Percentiles rank a stretch among this genome's conserved stretches.
phyloP scores from a whole-genome alignment of 2,797 vertebrate species.

The Sebastes iracundus region DNA sequence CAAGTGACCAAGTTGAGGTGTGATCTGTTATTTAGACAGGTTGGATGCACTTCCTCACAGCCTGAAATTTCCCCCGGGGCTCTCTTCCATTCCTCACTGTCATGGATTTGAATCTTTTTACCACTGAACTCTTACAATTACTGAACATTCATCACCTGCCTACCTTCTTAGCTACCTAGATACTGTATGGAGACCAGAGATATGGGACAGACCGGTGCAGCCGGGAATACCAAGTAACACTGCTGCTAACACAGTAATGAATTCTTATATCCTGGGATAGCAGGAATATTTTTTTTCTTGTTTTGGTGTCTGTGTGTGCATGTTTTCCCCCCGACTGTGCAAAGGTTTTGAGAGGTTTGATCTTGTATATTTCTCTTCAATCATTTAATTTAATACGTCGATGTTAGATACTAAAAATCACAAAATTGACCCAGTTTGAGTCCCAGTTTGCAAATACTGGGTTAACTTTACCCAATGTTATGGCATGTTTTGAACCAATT shows the following conservation, averaged over 20 bases:
- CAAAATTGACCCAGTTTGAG: conserved; percentile 4
- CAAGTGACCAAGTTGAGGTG: conserved; percentile 85
- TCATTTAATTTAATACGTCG: not conserved
- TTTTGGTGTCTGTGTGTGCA: conserved; percentile 8
- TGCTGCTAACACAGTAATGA: conserved; percentile 48
- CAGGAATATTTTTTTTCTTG: not conserved
- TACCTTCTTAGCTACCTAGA: conserved; percentile 66
- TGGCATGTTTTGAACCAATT: not conserved
- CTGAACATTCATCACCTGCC: conserved; percentile 82
- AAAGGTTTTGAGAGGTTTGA: not conserved
- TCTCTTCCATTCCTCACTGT: conserved; percentile 87
- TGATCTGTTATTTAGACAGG: conserved; percentile 90
- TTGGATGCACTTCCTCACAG: conserved; percentile 85
- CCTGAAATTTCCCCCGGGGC: conserved; percentile 86
- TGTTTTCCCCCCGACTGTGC: not conserved
- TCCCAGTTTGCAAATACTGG: not conserved
- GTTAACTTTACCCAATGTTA: not conserved
- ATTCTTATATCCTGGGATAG: conserved; percentile 37
- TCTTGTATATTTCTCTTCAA: not conserved
- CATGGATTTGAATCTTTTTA: conserved; percentile 88
- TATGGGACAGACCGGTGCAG: conserved; percentile 50
- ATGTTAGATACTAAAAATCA: not conserved
- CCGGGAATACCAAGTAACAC: conserved; percentile 62
- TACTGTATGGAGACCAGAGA: conserved; percentile 66
- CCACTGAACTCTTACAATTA: conserved; percentile 87